Percentiles rank a stretch among this genome's conserved stretches.
These are phyloP conservation scores for Momotus momota DNA, from an alignment of 2,797 vertebrate genomes.

Conservation along the genomic window DNA sequence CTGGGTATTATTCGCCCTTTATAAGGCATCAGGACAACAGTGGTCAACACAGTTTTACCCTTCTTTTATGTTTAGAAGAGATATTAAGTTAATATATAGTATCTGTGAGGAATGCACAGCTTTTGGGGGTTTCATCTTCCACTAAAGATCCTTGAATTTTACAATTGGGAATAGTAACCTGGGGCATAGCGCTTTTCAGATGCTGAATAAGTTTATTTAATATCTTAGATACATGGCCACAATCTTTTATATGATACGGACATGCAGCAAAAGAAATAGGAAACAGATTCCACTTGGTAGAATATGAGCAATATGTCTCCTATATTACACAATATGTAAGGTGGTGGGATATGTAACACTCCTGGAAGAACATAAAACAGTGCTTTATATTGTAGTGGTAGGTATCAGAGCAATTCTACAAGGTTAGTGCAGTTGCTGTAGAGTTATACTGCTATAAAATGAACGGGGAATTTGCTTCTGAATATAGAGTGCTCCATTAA, in stretches of 20 bases:
- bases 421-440: not conserved
- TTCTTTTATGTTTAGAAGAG: not conserved
- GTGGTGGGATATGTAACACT: not conserved
- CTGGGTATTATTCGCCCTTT: not conserved
- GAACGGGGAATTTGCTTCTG: not conserved
- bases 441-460: not conserved
- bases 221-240: not conserved
- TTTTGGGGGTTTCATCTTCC: not conserved
- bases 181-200: not conserved
- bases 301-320: slow-evolving; percentile 20
- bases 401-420: not conserved
- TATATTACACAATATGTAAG: not conserved
- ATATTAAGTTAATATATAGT: not conserved
- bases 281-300: slow-evolving; percentile 31
- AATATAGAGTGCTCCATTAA: not conserved
- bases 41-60: not conserved
- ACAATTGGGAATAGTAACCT: not conserved
- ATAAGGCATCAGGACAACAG: not conserved
- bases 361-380: not conserved
- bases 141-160: not conserved
- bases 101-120: not conserved
- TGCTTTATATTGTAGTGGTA: not conserved
- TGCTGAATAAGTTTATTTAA: slow-evolving; percentile 2
- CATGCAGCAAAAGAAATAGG: not conserved
- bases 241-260: not conserved